Conservation (phyloP, 2,888 invertebrate species). For the Lithophane semibrunnea region DNA sequence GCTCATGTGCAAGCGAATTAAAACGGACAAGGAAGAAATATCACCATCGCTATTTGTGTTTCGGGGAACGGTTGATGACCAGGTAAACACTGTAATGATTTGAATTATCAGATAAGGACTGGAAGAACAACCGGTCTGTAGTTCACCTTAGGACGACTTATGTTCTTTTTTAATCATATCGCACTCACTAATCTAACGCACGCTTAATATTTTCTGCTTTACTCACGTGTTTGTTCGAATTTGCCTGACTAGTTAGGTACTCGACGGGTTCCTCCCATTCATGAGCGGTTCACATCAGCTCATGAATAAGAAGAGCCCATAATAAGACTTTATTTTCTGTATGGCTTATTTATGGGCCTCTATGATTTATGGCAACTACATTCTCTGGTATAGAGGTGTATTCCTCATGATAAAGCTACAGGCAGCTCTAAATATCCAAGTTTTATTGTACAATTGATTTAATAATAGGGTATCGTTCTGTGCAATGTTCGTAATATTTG, state of each 20-base stretch:
- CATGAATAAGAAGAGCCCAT: background rate
- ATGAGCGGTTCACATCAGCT: background rate
- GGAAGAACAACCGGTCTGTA: background rate
- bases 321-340: background rate
- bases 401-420: background rate
- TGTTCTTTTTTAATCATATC: background rate
- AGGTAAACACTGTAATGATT: slow-evolving; percentile 83
- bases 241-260: background rate
- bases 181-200: background rate
- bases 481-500: background rate
- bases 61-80: slow-evolving; percentile 92
- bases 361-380: background rate
- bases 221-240: background rate
- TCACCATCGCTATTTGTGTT: slow-evolving; percentile 93
- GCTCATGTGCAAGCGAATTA: slow-evolving; percentile 93
- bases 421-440: background rate
- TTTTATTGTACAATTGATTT: background rate
- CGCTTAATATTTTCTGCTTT: background rate
- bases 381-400: background rate
- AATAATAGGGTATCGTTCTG: background rate
- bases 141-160: background rate
- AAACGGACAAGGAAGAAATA: slow-evolving; percentile 88
- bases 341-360: background rate
- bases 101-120: background rate
- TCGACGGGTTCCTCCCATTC: background rate